Percentiles rank a stretch among this genome's conserved stretches.
Evolutionary conservation across 2,888 invertebrate species (phyloP).

Genomic region (Myopa testacea): DNA sequence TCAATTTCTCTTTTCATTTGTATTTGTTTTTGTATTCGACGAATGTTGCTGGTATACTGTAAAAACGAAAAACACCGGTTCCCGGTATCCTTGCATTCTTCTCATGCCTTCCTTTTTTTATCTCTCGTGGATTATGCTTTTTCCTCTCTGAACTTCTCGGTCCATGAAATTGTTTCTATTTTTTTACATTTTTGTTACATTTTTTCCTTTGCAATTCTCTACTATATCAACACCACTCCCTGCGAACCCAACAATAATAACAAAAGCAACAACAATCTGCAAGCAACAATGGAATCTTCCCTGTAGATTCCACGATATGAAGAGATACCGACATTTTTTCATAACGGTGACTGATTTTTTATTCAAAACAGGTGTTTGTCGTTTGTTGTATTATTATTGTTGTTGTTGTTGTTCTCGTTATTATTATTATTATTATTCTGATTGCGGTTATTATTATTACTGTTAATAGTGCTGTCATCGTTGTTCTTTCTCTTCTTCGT

Average conservation of each 20-base stretch:
- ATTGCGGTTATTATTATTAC: conserved; percentile 17
- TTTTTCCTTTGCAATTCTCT: background rate
- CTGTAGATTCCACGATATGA: background rate
- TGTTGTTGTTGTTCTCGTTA: conserved; percentile 5
- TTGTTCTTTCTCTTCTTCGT: background rate
- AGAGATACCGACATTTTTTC: background rate
- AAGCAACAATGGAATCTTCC: background rate
- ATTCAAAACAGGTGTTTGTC: conserved; percentile 40
- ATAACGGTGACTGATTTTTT: background rate
- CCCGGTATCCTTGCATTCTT: background rate
- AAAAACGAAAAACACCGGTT: background rate
- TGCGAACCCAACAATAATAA: background rate
- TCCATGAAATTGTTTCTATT: background rate
- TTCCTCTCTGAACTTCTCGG: no score
- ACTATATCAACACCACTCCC: background rate
- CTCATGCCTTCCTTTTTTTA: background rate
- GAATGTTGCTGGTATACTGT: background rate
- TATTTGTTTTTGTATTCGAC: background rate
- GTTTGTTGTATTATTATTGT: conserved; percentile 27
- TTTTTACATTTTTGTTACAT: background rate
- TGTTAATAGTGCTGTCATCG: background rate
- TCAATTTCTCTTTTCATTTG: conserved; percentile 8
- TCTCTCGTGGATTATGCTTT: background rate
- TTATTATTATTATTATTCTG: no score
- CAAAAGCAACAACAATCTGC: background rate